Conservation (phyloP, 2,797 vertebrate species). For the Cossypha polioptera region DNA sequence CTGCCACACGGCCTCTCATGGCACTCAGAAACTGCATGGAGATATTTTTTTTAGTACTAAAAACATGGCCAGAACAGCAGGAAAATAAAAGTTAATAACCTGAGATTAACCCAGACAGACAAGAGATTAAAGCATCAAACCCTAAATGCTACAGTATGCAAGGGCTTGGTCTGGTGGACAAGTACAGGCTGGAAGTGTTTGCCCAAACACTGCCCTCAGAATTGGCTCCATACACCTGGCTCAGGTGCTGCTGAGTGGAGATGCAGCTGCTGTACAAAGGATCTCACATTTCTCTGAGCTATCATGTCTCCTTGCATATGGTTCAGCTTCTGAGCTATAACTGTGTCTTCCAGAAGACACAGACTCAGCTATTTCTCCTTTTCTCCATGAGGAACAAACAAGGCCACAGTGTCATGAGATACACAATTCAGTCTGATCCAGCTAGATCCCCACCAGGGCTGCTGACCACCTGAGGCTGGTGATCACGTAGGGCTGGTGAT, state of each 20-base stretch:
- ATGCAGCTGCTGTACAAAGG: background rate
- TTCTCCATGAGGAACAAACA: background rate
- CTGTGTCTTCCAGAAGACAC: background rate
- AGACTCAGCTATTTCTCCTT: background rate
- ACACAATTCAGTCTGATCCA: background rate
- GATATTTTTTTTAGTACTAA: background rate
- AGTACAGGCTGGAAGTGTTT: background rate
- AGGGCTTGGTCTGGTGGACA: background rate
- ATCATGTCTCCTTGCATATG: rapidly evolving
- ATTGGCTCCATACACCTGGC: rapidly evolving
- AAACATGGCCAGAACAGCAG: background rate
- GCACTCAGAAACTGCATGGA: background rate
- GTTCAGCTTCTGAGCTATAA: background rate
- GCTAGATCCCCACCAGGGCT: background rate
- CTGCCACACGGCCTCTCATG: background rate
- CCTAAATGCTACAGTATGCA: background rate
- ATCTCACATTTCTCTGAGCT: background rate
- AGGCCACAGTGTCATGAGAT: background rate
- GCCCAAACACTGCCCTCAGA: background rate
- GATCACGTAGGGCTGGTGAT: background rate
- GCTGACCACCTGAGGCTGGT: background rate
- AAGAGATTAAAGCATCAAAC: background rate
- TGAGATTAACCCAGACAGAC: conserved; percentile 3
- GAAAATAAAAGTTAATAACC: conserved; percentile 14
- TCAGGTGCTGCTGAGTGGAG: background rate